These are phyloP conservation scores for Anticlea derivata DNA, from an alignment of 2,888 invertebrate genomes.

Conservation along the genomic window DNA sequence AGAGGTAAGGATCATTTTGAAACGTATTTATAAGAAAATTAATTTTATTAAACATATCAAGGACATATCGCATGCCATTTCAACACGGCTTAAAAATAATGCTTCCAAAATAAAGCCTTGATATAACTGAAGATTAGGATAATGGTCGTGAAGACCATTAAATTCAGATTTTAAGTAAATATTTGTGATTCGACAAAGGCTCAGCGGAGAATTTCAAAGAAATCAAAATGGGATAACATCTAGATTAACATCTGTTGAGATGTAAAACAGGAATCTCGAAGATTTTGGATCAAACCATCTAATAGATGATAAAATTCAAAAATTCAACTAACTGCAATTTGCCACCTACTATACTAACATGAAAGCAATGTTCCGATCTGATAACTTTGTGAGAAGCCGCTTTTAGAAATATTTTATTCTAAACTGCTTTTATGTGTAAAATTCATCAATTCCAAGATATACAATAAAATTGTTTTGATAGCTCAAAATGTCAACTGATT, in stretches of 20 bases:
- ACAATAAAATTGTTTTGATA: neutral
- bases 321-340: slow-evolving; percentile 21
- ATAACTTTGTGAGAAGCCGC: slow-evolving; percentile 31
- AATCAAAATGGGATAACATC: slow-evolving; percentile 15
- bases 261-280: slow-evolving; percentile 8
- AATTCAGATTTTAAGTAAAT: slow-evolving; percentile 2
- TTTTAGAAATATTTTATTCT: neutral
- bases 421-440: neutral
- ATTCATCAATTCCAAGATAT: neutral
- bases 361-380: slow-evolving; percentile 24
- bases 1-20: too few species aligned
- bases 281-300: slow-evolving; percentile 2
- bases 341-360: slow-evolving; percentile 30
- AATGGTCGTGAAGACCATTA: neutral
- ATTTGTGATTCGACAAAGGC: neutral
- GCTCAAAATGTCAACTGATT: slow-evolving; percentile 1
- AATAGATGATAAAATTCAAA: slow-evolving; percentile 26
- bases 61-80: too few species aligned
- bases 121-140: neutral
- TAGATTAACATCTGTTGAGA: slow-evolving; percentile 1
- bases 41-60: too few species aligned
- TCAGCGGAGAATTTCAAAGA: slow-evolving; percentile 10
- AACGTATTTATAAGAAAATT: too few species aligned
- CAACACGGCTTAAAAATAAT: slow-evolving; percentile 1
- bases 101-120: neutral